A percentile compares a stretch with the other conserved stretches of the same genome.
Evolutionary conservation across 2,113 vertebrate species (phyloP).

Genomic region (Nothobranchius furzeri): DNA sequence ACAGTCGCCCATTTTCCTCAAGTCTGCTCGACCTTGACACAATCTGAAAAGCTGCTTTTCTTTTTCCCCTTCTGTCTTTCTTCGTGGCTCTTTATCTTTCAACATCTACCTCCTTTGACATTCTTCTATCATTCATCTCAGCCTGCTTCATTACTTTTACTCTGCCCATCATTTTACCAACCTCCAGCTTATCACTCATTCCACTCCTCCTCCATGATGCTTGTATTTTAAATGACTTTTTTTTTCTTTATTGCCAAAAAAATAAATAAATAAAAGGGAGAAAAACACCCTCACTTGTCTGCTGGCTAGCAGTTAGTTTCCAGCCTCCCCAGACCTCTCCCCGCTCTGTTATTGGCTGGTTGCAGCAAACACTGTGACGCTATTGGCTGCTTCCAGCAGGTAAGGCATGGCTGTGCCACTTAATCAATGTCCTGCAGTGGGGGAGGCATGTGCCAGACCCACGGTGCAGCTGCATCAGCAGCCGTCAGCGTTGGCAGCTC

Average conservation of each 20-base stretch:
- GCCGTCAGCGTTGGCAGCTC: conserved; percentile 63
- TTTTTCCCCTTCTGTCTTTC: conserved; percentile 14
- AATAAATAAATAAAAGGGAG: conserved; percentile 11
- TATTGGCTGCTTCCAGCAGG: conserved; percentile 71
- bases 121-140: conserved; percentile 45
- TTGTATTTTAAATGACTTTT: conserved; percentile 5
- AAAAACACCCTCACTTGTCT: conserved; percentile 31
- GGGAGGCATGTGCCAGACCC: conserved; percentile 59
- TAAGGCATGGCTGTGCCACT: conserved; percentile 63
- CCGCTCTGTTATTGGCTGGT: conserved; percentile 51
- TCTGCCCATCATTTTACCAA: conserved; percentile 17
- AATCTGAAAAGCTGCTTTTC: conserved; percentile 33
- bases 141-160: conserved; percentile 43
- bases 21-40: conserved; percentile 24
- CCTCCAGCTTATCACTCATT: conserved; percentile 34
- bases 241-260: conserved; percentile 2
- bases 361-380: conserved; percentile 23
- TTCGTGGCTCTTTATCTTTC: conserved; percentile 14
- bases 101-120: conserved; percentile 21
- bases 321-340: conserved; percentile 58
- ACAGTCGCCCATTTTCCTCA: conserved; percentile 17
- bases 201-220: conserved; percentile 29
- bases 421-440: conserved; percentile 69
- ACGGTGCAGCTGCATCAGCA: conserved; percentile 50
- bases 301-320: conserved; percentile 67